Conservation (phyloP, 2,113 vertebrate species). For the Rutilus rutilus region DNA sequence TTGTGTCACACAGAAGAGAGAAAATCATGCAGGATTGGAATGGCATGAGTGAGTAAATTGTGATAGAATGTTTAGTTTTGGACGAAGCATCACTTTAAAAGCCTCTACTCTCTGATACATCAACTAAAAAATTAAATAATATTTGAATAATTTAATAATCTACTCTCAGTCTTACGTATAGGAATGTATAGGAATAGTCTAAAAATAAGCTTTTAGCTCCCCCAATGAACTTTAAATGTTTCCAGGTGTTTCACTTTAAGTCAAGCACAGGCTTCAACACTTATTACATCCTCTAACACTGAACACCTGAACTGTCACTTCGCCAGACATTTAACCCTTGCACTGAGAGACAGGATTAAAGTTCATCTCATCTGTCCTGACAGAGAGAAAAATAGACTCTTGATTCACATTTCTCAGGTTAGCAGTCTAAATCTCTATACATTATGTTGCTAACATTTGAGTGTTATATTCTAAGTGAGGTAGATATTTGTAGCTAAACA, state of each 20-base stretch:
- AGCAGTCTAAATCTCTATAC: background rate
- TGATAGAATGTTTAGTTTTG: background rate
- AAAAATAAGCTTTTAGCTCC: constrained; percentile 20
- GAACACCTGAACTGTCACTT: background rate
- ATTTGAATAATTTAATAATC: background rate
- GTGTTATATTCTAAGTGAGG: background rate
- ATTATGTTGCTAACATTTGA: background rate
- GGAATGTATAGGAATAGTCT: too few relatives aligned
- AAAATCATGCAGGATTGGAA: background rate
- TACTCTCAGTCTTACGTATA: background rate
- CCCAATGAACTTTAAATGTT: constrained; percentile 59
- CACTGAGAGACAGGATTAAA: background rate
- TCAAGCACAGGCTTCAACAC: background rate
- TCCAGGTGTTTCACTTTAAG: constrained; percentile 65
- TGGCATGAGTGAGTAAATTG: background rate
- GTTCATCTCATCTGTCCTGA: background rate
- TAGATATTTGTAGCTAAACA: background rate
- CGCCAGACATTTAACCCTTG: constrained; percentile 16
- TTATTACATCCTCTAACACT: background rate
- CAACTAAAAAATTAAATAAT: background rate
- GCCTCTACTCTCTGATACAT: background rate
- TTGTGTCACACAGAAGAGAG: too few relatives aligned
- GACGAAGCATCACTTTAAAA: background rate
- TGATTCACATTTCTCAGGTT: background rate
- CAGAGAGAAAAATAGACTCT: background rate